Base-by-base conservation (phyloP, 1,140 invertebrate genomes). In the Aphelinus atriplicis region DNA sequence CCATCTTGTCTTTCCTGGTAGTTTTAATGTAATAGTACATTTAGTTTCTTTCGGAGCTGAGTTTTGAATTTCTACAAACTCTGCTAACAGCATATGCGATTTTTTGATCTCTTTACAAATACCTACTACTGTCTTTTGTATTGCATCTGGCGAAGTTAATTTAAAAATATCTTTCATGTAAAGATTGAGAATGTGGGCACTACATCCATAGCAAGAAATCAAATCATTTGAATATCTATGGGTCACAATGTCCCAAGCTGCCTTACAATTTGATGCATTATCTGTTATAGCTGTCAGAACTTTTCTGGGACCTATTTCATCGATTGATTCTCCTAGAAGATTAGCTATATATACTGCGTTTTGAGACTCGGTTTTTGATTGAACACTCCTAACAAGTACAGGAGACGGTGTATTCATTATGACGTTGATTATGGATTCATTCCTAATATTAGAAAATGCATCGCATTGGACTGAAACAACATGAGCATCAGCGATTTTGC, bases 351-450 rank as follows among this genome's bases (percentile, higher is more conserved):
- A 78, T 7, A 78, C 51, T 0, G 61, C 77, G 65, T 63, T 78
- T 62, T 82, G 77, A 4, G 66, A 50, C 42, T 80, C 67, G 7
- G 47, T 58, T 61, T 70, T 76, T 43, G 70, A 76, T 45, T 67
- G 51, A 5, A 79, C 61, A 55, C 73, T 81, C 57, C 75, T 65
- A 51, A 77, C 75, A 75, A 83, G 80, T 58, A 81, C 67, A 73
- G 79, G 80, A 56, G 78, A 71, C 46, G 80, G 80, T 55, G 76
- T 80, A n/a, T 71, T 77, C 43, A 83, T 55, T 64, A 80, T 75
- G 42, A 83, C 70, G 70, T 83, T 83, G 2, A 83, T 75, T 47
- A 81, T 78, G 42, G 61, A 69, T 63, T 80, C 66, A 51, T 67
- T 78, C 42, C 55, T 61, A 3, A 78, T 63, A 70, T 83, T 83